phyloP scores from a whole-genome alignment of 1,140 invertebrate species.

The Cheumatopsyche charites region DNA sequence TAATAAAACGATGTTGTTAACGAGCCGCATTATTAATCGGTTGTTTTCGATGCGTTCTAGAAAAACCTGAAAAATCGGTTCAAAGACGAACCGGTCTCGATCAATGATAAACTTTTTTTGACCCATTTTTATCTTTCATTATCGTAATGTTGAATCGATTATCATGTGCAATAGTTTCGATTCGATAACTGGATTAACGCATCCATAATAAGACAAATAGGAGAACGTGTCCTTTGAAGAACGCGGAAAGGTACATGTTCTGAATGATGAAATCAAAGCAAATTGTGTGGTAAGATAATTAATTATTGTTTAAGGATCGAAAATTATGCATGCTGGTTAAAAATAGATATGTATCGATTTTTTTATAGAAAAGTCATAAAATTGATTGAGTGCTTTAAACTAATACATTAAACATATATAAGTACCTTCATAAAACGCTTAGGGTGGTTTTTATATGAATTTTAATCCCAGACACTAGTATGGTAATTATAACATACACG shows the following conservation, averaged over 20 bases:
- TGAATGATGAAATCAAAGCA: constrained; percentile 18
- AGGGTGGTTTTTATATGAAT: too few relatives aligned
- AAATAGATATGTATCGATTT: background rate
- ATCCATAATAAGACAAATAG: too few relatives aligned
- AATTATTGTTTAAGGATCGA: background rate
- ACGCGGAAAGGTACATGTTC: constrained; percentile 5
- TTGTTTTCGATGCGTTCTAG: background rate
- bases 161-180: too few relatives aligned
- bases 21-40: too few relatives aligned
- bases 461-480: too few relatives aligned
- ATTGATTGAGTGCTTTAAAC: background rate
- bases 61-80: constrained; percentile 16
- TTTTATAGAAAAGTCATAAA: constrained; percentile 5
- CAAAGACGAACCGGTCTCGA: background rate
- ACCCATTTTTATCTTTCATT: too few relatives aligned
- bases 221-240: constrained; percentile 16
- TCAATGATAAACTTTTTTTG: background rate
- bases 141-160: too few relatives aligned
- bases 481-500: too few relatives aligned
- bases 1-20: too few relatives aligned
- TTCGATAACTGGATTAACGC: too few relatives aligned
- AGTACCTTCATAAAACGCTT: too few relatives aligned
- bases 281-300: constrained; percentile 10
- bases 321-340: constrained; percentile 9
- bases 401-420: too few relatives aligned